Evolutionary conservation across 2,888 invertebrate genomes (phyloP).

Genomic region (Drosophila leonis): DNA sequence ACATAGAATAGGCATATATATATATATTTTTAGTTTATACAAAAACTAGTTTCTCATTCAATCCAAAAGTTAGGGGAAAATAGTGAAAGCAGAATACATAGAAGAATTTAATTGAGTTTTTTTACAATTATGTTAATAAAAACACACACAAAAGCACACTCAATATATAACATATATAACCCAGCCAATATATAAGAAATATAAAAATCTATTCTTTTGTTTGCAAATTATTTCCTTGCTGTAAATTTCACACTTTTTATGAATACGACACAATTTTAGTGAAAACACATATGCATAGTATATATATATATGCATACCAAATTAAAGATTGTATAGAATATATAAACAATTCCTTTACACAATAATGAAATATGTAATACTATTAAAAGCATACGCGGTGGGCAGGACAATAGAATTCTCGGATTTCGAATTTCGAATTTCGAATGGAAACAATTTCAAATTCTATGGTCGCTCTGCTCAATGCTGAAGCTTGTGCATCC

Average conservation of each 20-base stretch:
- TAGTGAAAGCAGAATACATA: slow-evolving; percentile 8
- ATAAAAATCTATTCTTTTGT: background rate
- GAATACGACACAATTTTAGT: slow-evolving; percentile 34
- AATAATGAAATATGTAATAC: slow-evolving; percentile 31
- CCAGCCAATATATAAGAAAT: background rate
- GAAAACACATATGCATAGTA: slow-evolving; percentile 25
- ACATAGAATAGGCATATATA: slow-evolving; percentile 34
- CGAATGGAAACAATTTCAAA: slow-evolving; percentile 1
- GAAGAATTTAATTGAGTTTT: slow-evolving; percentile 18
- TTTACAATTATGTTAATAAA: slow-evolving; percentile 22
- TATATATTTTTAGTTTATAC: slow-evolving; percentile 51
- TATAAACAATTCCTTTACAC: slow-evolving; percentile 33
- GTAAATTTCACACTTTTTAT: slow-evolving; percentile 20
- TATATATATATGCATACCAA: slow-evolving; percentile 30
- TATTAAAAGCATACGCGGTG: slow-evolving; percentile 14
- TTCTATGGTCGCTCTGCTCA: slow-evolving; percentile 15
- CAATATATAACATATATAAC: slow-evolving; percentile 2
- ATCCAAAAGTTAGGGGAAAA: slow-evolving; percentile 10
- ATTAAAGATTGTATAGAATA: slow-evolving; percentile 15
- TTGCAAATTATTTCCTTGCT: slow-evolving; percentile 5
- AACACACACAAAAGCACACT: slow-evolving; percentile 31
- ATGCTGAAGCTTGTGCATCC: slow-evolving; percentile 43
- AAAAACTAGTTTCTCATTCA: slow-evolving; percentile 49
- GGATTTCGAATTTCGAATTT: background rate
- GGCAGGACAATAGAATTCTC: slow-evolving; percentile 6